Base-by-base conservation (phyloP, 1,140 invertebrate species). In the Drosophila ironensis region DNA sequence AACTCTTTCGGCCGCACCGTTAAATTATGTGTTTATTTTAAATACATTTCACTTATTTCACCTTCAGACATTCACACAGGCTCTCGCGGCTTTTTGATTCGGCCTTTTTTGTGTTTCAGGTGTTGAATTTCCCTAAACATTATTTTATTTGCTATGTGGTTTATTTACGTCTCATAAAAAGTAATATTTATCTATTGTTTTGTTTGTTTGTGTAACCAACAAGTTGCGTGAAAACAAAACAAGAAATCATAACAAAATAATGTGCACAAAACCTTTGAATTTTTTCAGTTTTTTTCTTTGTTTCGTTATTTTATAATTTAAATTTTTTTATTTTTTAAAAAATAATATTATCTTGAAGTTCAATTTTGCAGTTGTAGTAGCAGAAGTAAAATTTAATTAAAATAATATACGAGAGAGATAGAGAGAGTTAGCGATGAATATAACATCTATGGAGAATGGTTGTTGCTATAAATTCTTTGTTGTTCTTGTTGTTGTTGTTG, bases 371-470 rank as follows among this genome's bases (percentile, higher is more conserved):
- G 81, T 87, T 81, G 76, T 87, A 73, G 81, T 87, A 87, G 82
- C 76, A 87, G 81, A 82, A 73, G 81, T 87, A 87, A 78, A 82
- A 70, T 87, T 82, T 87, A 82, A 87, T 87, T 82, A 87, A 87
- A 87, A 87, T 87, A 89, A 89, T 89, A 86, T 89, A 89, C 82
- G 87, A 88, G 87, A 89, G 87, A 88, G 87, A 87, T 86, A 86
- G 80, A 86, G 80, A 86, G 80, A 86, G 80, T 86, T 86, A 86
- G 80, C 80, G 88, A 88, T 89, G 87, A 89, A 86, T 89, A 73
- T 86, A 89, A 88, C 84, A 89, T 89, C 88, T 82, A 89, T 89
- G 88, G 88, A 89, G 88, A 89, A 89, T 87, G 84, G 82, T 88
- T 86, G 76, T 86, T 78, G 88, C 87, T 89, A 88, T 82, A 88